Base-by-base conservation (phyloP, 2,113 vertebrate species). In the Cyanistes caeruleus region DNA sequence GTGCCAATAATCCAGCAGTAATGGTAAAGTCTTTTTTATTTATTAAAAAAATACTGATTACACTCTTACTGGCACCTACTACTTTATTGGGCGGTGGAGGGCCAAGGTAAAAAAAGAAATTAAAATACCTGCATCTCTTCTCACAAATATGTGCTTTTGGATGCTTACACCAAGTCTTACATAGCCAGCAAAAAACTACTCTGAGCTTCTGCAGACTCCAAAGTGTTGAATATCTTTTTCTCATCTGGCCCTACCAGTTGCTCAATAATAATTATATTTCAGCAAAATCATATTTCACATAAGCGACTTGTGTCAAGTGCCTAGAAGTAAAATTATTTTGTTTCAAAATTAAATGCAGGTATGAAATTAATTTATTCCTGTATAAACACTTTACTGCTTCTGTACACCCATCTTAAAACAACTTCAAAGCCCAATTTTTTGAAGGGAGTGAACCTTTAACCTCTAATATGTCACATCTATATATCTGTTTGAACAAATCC, bases 31-130 rank as follows among this genome's bases (percentile, higher is more conserved):
- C 67, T 88, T 90, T 82, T 94, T 90, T 74, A 87, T 96, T 96
- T 87, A 81, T 81, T 94, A 78, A 91, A 95, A 91, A 92, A 91
- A 91, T 91, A 95, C 87, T 79, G 41, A 51, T 96, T 94, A 91
- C 74, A 95, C 87, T 94, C 87, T 89, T 93, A 85, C 75, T 77
- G 90, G 90, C 92, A 96, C 90, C 92, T 90, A 82, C 51, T 85
- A 74, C 64, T 59, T 83, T 59, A 86, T 0, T 48, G 33, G 46
- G 24, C 15, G 28, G 15, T 58, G 30, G 72, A 92, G 60, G 83
- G 85, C 83, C 68, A 85, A 86, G 35, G 74, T 75, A 52, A 77
- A 89, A 89, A 72, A 77, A 59, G n/a, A 44, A 88, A 92, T 19
- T 37, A 56, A 64, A 69, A 63, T 46, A 65, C 18, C 43, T 93